Conservation (phyloP, 2,113 vertebrate genomes). For the Stictonetta naevosa region DNA sequence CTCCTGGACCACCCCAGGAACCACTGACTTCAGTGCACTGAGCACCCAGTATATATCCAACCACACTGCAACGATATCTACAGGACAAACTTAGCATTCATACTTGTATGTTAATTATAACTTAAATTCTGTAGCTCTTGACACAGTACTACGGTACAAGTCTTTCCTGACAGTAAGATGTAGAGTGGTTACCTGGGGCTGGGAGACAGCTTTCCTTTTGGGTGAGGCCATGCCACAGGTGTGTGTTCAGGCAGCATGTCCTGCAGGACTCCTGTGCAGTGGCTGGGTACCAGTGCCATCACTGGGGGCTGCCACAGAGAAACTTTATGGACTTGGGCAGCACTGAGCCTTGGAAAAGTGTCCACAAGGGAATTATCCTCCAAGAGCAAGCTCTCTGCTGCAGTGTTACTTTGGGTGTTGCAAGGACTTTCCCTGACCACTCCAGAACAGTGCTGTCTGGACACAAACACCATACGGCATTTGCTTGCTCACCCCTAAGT, state of each 20-base stretch:
- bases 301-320: background rate
- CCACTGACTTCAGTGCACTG: background rate
- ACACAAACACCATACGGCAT: no score
- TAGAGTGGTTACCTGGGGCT: background rate
- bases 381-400: background rate
- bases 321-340: background rate
- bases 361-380: background rate
- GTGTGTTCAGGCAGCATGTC: background rate
- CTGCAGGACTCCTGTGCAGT: background rate
- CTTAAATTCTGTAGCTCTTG: background rate
- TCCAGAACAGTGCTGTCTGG: background rate
- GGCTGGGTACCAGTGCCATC: accelerated
- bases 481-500: background rate
- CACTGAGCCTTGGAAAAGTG: background rate
- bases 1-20: background rate
- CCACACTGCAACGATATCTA: no score
- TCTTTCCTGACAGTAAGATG: background rate
- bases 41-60: background rate
- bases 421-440: background rate
- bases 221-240: no score
- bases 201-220: no score
- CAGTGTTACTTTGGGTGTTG: background rate
- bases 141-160: no score
- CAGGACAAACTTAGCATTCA: background rate
- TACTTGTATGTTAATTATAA: background rate